A percentile compares a stretch with the other conserved stretches of the same genome.
Conservation (phyloP, 1,140 invertebrate species). For the Sycophila sp. region DNA sequence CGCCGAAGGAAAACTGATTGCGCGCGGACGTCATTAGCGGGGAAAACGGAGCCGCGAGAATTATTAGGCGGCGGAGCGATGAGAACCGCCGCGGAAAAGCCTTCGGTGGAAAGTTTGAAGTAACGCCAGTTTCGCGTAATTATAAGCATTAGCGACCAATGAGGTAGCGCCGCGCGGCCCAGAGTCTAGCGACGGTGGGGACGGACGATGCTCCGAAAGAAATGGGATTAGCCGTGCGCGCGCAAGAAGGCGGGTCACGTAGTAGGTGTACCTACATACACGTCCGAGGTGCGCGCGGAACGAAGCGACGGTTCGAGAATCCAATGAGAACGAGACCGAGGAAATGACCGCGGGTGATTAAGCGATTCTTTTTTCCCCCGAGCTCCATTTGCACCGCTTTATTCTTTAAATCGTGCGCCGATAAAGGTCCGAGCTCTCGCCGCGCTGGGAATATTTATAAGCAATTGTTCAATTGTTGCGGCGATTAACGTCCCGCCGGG, state of each 20-base stretch:
- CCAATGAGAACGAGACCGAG: constrained; percentile 17
- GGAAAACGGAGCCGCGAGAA: constrained; percentile 24
- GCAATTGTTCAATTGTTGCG: constrained; percentile 16
- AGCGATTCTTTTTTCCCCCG: constrained; percentile 35
- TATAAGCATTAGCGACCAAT: constrained; percentile 26
- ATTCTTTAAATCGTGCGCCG: background rate
- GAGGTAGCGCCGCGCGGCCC: background rate
- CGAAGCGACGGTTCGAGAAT: too few relatives aligned
- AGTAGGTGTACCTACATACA: background rate
- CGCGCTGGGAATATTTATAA: constrained; percentile 15
- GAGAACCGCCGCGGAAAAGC: constrained; percentile 12
- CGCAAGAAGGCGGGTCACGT: background rate
- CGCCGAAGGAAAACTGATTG: constrained; percentile 25
- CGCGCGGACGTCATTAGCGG: constrained; percentile 4
- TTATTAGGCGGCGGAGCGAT: constrained; percentile 6
- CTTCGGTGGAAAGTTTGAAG: constrained; percentile 1
- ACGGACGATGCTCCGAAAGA: background rate
- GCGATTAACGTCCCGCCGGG: background rate
- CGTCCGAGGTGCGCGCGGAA: background rate
- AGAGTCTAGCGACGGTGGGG: background rate
- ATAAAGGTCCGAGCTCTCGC: background rate
- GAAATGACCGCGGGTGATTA: constrained; percentile 14
- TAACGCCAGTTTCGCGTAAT: constrained; percentile 9
- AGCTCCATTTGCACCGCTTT: background rate
- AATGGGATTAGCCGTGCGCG: constrained; percentile 6